Evolutionary conservation across 2,888 invertebrate species (phyloP).

Genomic region (Leuctra nigra): DNA sequence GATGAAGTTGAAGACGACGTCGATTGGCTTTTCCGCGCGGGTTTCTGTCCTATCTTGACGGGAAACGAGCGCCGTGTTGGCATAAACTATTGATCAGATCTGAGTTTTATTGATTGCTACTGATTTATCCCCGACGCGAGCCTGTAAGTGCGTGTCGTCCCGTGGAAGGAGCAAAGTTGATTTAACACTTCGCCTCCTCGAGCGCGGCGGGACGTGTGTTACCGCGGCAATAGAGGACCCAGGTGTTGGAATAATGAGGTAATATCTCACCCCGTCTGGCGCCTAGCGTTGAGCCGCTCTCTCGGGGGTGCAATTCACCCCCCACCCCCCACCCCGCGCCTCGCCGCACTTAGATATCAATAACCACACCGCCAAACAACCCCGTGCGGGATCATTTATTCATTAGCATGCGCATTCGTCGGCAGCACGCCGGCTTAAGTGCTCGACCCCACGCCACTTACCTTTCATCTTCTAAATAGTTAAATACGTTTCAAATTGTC

Average conservation of each 20-base stretch:
- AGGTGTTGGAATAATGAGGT: conserved; percentile 15
- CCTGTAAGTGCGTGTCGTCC: background rate
- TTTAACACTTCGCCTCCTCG: background rate
- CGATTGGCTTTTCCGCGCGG: background rate
- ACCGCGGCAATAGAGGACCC: background rate
- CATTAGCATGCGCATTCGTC: conserved; percentile 10
- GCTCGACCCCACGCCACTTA: too few species aligned
- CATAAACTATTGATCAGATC: too few species aligned
- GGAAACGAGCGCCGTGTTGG: too few species aligned
- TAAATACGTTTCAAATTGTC: too few species aligned
- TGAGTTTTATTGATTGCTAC: too few species aligned
- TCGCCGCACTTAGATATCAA: conserved; percentile 14
- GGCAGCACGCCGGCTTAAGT: background rate
- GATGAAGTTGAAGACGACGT: too few species aligned
- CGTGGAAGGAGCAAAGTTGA: background rate
- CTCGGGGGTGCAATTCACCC: conserved; percentile 6
- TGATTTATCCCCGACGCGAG: too few species aligned
- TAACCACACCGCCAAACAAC: conserved; percentile 4
- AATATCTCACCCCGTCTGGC: conserved; percentile 7
- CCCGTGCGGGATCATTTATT: conserved; percentile 6
- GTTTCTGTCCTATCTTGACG: background rate
- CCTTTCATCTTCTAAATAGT: too few species aligned
- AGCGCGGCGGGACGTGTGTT: background rate
- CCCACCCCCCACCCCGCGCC: background rate
- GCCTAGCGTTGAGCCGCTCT: background rate